A percentile compares a stretch with the other conserved stretches of the same genome.
Conservation (phyloP, 2,797 vertebrate genomes). For the Phalanger gymnotis region DNA sequence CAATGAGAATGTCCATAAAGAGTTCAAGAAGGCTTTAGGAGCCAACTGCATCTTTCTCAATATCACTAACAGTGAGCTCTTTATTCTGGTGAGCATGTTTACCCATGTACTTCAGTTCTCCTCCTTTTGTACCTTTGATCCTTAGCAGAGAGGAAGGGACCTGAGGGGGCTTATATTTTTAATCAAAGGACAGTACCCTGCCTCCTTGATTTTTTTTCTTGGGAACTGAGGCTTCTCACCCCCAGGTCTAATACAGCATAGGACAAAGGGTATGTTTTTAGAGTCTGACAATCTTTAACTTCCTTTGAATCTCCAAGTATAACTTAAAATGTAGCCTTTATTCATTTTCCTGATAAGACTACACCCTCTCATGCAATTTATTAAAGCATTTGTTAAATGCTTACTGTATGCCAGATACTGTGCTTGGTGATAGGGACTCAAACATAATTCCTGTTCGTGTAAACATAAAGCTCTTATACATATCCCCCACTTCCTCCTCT, state of each 20-base stretch:
- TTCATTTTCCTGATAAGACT: not conserved
- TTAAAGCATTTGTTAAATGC: not conserved
- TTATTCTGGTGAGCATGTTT: constrained; percentile 90
- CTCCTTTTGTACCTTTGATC: not conserved
- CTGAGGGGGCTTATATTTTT: constrained; percentile 39
- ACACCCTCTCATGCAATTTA: not conserved
- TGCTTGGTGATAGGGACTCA: not conserved
- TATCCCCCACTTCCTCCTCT: not conserved
- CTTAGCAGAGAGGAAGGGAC: constrained; percentile 23
- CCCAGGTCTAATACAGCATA: not conserved
- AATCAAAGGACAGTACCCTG: constrained; percentile 22
- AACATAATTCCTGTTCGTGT: not conserved
- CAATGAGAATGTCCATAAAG: constrained; percentile 93
- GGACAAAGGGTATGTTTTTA: not conserved
- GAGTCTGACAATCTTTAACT: not conserved
- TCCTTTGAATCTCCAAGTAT: not conserved
- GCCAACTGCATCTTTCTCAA: constrained; percentile 94
- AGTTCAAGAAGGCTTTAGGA: constrained; percentile 95
- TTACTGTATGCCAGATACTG: not conserved
- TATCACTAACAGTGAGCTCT: constrained; percentile 89
- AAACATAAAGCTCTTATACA: not conserved
- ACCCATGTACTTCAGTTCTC: not conserved
- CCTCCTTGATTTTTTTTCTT: constrained; percentile 1
- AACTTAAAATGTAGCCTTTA: not conserved
- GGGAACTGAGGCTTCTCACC: not conserved